phyloP scores from a whole-genome alignment of 2,888 invertebrate species.

The Bembecia ichneumoniformis region DNA sequence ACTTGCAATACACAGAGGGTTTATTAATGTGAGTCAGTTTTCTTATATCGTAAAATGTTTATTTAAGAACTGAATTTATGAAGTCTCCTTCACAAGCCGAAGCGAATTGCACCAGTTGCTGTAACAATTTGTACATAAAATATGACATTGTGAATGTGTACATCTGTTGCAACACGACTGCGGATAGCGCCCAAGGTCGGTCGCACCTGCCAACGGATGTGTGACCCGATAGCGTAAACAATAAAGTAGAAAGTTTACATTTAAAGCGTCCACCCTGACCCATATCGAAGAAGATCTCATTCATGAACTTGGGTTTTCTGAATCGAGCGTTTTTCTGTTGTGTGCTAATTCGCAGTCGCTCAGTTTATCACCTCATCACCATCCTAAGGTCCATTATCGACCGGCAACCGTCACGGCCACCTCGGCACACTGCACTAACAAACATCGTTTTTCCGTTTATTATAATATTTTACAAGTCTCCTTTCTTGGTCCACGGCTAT shows the following conservation, averaged over 20 bases:
- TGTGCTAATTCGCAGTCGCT: slow-evolving; percentile 3
- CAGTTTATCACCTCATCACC: slow-evolving; percentile 21
- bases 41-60: no score
- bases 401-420: slow-evolving; percentile 44
- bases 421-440: slow-evolving; percentile 71
- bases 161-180: slow-evolving; percentile 14
- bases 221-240: slow-evolving; percentile 32
- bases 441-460: slow-evolving; percentile 62
- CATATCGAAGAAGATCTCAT: slow-evolving; percentile 31
- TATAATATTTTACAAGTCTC: slow-evolving; percentile 71
- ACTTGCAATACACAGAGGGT: no score
- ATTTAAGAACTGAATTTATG: no score
- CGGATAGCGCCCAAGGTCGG: slow-evolving; percentile 16
- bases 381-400: slow-evolving; percentile 36
- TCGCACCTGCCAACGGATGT: slow-evolving; percentile 36
- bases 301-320: slow-evolving; percentile 27
- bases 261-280: slow-evolving; percentile 10
- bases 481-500: slow-evolving; percentile 75
- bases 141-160: slow-evolving; percentile 3
- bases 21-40: no score
- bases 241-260: slow-evolving; percentile 14
- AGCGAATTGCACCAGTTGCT: neutral
- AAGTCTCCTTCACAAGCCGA: neutral
- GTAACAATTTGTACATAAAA: neutral
- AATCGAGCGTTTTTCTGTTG: slow-evolving; percentile 22